Conservation (phyloP, 2,888 invertebrate species). For the Myathropa florea region DNA sequence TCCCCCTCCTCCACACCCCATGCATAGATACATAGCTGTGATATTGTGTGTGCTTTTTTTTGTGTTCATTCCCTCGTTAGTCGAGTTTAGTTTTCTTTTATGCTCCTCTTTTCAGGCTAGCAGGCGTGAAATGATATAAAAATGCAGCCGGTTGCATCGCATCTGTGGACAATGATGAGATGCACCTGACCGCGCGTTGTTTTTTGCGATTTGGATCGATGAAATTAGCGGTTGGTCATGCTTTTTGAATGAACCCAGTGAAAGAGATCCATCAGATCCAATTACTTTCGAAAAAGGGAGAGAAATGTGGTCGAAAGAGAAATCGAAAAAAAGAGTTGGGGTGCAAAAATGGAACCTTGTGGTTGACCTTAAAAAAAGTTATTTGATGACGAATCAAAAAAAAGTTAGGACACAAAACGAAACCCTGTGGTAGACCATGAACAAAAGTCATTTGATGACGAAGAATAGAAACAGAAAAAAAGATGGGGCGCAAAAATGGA, state of each 20-base stretch:
- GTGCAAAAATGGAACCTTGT: slow-evolving; percentile 30
- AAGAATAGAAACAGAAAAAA: background rate
- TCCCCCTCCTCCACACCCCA: background rate
- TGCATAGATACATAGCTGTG: background rate
- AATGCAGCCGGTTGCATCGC: background rate
- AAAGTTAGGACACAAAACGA: background rate
- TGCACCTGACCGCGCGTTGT: slow-evolving; percentile 60
- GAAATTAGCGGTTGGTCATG: slow-evolving; percentile 55
- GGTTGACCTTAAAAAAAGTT: background rate
- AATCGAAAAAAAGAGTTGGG: slow-evolving; percentile 12
- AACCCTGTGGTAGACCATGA: slow-evolving; percentile 20
- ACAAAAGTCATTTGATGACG: too few relatives aligned
- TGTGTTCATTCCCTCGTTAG: slow-evolving; percentile 36
- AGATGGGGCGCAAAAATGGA: slow-evolving; percentile 7
- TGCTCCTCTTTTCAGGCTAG: slow-evolving; percentile 30
- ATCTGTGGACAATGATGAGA: slow-evolving; percentile 39
- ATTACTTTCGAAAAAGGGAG: slow-evolving; percentile 44
- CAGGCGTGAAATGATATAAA: slow-evolving; percentile 39
- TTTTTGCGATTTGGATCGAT: slow-evolving; percentile 54
- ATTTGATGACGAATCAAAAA: too few relatives aligned
- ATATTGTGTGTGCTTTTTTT: background rate
- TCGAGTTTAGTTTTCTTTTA: slow-evolving; percentile 18
- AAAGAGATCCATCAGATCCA: slow-evolving; percentile 36
- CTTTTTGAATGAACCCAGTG: slow-evolving; percentile 19
- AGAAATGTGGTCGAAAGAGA: slow-evolving; percentile 9